phyloP scores from a whole-genome alignment of 2,113 vertebrate genomes.

The Oncorhynchus mykiss region DNA sequence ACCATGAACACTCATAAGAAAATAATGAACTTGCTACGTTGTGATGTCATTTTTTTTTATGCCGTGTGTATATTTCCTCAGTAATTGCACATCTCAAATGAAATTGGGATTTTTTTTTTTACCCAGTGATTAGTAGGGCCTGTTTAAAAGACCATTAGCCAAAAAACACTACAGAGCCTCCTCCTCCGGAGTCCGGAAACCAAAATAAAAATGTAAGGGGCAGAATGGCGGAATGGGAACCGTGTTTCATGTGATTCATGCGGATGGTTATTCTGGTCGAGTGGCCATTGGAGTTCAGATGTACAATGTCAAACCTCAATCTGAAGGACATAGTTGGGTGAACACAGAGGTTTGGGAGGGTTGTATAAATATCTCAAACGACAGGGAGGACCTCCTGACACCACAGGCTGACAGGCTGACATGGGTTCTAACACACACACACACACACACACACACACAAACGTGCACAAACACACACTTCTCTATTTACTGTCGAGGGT shows the following conservation, averaged over 20 bases:
- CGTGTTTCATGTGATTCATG: slow-evolving; percentile 65
- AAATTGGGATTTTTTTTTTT: slow-evolving; percentile 37
- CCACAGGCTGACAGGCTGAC: slow-evolving; percentile 28
- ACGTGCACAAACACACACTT: not conserved
- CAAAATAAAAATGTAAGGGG: slow-evolving; percentile 52
- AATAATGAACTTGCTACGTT: slow-evolving; percentile 27
- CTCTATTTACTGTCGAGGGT: slow-evolving; percentile 52
- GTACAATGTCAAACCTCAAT: slow-evolving; percentile 70
- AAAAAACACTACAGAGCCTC: slow-evolving; percentile 44
- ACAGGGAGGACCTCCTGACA: not conserved
- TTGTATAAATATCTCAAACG: slow-evolving; percentile 63
- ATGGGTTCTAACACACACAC: slow-evolving; percentile 26
- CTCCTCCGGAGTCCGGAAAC: slow-evolving; percentile 35
- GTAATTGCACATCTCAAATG: slow-evolving; percentile 63
- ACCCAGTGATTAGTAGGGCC: slow-evolving; percentile 59
- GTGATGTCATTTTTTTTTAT: slow-evolving; percentile 51
- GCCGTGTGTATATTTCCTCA: slow-evolving; percentile 48
- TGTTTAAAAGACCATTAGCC: slow-evolving; percentile 31
- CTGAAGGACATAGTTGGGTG: slow-evolving; percentile 63
- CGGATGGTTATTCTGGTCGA: slow-evolving; percentile 63
- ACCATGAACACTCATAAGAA: slow-evolving; percentile 47
- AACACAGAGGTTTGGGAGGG: slow-evolving; percentile 65
- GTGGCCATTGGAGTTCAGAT: slow-evolving; percentile 57
- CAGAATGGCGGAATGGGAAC: slow-evolving; percentile 50
- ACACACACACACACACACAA: not conserved